Evolutionary conservation across 2,888 invertebrate genomes (phyloP).

Genomic region (Baccha elongata): DNA sequence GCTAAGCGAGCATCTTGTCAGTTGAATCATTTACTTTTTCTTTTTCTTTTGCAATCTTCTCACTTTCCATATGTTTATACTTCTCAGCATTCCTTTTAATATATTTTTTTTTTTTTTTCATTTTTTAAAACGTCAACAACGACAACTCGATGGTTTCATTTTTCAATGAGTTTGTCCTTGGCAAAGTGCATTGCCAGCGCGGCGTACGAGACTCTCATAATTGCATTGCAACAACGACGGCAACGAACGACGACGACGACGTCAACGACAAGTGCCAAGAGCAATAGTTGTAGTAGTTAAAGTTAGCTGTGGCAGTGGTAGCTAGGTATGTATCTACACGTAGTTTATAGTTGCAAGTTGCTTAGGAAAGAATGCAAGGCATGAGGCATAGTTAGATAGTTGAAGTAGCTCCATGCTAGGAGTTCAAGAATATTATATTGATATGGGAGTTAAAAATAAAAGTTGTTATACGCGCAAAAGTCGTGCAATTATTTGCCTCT

Average conservation of each 20-base stretch:
- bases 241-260: background rate
- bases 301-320: background rate
- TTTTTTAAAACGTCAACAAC: constrained; percentile 26
- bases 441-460: constrained; percentile 31
- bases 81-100: constrained; percentile 63
- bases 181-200: constrained; percentile 81
- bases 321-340: background rate
- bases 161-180: constrained; percentile 82
- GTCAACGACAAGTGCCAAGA: constrained; percentile 25
- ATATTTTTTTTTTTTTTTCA: background rate
- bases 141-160: constrained; percentile 74
- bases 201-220: constrained; percentile 62
- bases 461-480: constrained; percentile 16
- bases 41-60: constrained; percentile 50
- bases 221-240: constrained; percentile 53
- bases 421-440: constrained; percentile 50
- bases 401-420: constrained; percentile 23
- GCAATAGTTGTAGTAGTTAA: constrained; percentile 1
- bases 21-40: constrained; percentile 13
- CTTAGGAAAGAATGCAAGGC: background rate
- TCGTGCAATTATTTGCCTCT: constrained; percentile 48
- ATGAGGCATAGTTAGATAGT: background rate
- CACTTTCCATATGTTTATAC: constrained; percentile 70
- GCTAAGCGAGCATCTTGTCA: background rate
- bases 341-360: constrained; percentile 10